These are phyloP conservation scores for Neomicropteryx cornuta DNA, from an alignment of 1,140 invertebrate genomes.

Conservation along the genomic window DNA sequence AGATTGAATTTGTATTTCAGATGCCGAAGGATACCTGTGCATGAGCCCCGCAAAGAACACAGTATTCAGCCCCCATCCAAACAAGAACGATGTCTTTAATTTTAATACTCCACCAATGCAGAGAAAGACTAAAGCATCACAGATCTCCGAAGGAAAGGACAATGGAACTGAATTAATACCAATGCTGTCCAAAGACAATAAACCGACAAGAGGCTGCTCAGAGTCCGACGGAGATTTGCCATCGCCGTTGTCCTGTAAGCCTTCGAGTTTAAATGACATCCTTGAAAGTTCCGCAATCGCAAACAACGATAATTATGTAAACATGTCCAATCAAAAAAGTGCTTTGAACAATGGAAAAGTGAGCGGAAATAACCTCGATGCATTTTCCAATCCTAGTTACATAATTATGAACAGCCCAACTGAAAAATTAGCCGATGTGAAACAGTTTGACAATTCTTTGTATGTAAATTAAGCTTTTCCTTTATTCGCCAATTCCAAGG, in stretches of 20 bases:
- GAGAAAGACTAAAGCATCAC: slow-evolving; percentile 21
- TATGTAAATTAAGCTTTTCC: too few species aligned
- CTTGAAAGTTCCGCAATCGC: slow-evolving; percentile 36
- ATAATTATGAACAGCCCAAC: slow-evolving; percentile 22
- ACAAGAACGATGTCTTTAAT: too few species aligned
- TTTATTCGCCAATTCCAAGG: too few species aligned
- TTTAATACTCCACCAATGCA: slow-evolving; percentile 37
- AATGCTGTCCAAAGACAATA: slow-evolving; percentile 39
- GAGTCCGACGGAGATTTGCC: slow-evolving; percentile 31
- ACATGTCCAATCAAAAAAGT: slow-evolving; percentile 45
- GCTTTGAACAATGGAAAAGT: slow-evolving; percentile 28
- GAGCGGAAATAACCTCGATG: slow-evolving; percentile 16
- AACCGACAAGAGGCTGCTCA: slow-evolving; percentile 27
- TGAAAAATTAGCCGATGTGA: too few species aligned
- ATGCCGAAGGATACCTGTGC: slow-evolving; percentile 35
- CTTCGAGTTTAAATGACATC: slow-evolving; percentile 23
- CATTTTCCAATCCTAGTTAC: slow-evolving; percentile 40
- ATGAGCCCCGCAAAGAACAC: slow-evolving; percentile 28
- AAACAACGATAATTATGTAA: slow-evolving; percentile 46
- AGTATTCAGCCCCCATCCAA: slow-evolving; percentile 28
- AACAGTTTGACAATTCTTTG: too few species aligned
- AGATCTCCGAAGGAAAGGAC: slow-evolving; percentile 25
- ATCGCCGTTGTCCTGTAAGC: slow-evolving; percentile 25
- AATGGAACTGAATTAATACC: slow-evolving; percentile 41
- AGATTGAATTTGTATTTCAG: slow-evolving; percentile 19